Evolutionary conservation across 2,888 invertebrate genomes (phyloP).

Genomic region (Amphipoea lucens): DNA sequence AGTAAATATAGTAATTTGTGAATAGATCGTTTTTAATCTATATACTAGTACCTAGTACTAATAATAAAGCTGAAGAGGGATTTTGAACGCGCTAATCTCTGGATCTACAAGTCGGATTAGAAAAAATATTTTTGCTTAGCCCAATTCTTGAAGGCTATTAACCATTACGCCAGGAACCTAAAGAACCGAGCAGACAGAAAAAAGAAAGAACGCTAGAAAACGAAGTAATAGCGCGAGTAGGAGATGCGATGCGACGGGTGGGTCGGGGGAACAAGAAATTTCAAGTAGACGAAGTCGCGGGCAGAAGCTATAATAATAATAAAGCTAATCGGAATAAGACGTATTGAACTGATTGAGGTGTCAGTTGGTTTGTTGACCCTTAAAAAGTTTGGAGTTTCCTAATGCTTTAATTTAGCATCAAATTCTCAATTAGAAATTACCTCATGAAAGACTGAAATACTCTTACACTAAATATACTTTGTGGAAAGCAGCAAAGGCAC

Average conservation of each 20-base stretch:
- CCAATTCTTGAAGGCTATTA: too few species aligned
- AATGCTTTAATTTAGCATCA: background rate
- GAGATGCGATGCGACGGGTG: background rate
- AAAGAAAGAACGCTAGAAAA: background rate
- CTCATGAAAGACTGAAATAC: slow-evolving; percentile 1
- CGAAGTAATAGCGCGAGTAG: background rate
- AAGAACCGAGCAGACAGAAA: background rate
- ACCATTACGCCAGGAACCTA: background rate
- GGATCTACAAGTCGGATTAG: too few species aligned
- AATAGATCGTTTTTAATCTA: background rate
- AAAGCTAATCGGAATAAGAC: background rate
- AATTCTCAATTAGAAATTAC: background rate
- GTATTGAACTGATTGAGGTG: slow-evolving; percentile 11
- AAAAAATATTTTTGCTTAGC: too few species aligned
- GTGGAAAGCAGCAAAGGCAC: slow-evolving; percentile 55
- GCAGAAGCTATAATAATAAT: background rate
- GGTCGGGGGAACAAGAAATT: too few species aligned
- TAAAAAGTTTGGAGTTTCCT: background rate
- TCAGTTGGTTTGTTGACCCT: background rate
- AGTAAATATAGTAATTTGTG: background rate
- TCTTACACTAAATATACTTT: slow-evolving; percentile 15
- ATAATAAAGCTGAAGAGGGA: too few species aligned
- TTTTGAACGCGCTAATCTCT: too few species aligned
- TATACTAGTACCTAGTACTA: background rate
- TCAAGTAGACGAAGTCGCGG: background rate